These are phyloP conservation scores for Pocillopora damicornis DNA, from an alignment of 64 coral and sea anemone genomes.

Conservation along the genomic window DNA sequence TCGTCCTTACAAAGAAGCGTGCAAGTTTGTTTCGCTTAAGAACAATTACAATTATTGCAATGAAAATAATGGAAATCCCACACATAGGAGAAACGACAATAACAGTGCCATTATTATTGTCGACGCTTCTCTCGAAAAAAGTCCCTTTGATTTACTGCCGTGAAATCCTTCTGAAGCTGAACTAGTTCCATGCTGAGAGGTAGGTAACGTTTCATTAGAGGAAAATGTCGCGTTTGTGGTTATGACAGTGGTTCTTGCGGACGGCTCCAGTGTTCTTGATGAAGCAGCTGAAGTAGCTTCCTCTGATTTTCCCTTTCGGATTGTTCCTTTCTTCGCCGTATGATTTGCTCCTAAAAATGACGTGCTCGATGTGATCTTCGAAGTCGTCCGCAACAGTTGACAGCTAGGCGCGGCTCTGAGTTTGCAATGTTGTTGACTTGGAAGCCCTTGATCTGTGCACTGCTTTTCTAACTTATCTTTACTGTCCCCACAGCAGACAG, in stretches of 20 bases:
- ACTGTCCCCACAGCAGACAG: conserved; percentile 6
- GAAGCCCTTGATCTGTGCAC: conserved; percentile 14
- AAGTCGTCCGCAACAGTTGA: background rate
- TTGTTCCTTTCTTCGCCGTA: background rate
- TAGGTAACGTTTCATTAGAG: too few species aligned
- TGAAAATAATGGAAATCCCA: background rate
- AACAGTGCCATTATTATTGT: background rate
- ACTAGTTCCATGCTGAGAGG: too few species aligned
- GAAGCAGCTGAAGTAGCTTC: too few species aligned
- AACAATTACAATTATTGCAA: too few species aligned
- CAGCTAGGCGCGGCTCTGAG: background rate
- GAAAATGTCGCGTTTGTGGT: too few species aligned
- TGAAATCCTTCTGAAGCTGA: too few species aligned
- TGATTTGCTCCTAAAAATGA: too few species aligned
- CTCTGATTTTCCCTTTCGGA: background rate
- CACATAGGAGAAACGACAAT: background rate
- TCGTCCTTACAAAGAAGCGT: background rate
- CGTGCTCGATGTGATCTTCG: background rate
- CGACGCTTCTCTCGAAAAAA: background rate
- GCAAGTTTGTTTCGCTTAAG: background rate
- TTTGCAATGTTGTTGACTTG: background rate
- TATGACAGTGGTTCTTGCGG: background rate
- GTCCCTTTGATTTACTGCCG: background rate
- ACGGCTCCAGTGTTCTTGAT: background rate
- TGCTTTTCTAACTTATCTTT: background rate